Conservation (phyloP, 1,140 invertebrate genomes). For the Euura saliciscinereae region DNA sequence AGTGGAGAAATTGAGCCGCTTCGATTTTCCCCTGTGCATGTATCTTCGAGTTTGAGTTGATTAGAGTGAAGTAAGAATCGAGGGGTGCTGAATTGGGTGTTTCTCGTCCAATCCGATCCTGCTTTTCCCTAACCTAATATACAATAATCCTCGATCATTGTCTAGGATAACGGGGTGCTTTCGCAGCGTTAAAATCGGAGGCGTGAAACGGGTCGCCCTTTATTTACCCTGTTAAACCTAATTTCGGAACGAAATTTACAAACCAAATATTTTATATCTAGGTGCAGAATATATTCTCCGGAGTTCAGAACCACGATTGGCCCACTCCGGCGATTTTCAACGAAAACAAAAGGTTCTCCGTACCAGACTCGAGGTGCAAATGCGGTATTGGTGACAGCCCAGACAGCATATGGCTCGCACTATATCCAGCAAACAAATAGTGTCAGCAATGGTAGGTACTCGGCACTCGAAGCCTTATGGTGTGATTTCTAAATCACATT, state of each 20-base stretch:
- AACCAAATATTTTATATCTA: too few relatives aligned
- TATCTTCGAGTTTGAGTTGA: background rate
- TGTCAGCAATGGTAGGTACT: background rate
- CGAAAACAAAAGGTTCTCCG: constrained; percentile 43
- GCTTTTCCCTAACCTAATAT: background rate
- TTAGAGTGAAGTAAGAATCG: background rate
- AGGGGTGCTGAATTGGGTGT: background rate
- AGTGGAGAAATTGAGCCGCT: too few relatives aligned
- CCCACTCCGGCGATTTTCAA: constrained; percentile 32
- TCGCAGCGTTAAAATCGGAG: background rate
- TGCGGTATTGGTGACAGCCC: constrained; percentile 13
- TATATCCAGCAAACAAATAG: constrained; percentile 14
- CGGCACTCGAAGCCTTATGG: constrained; percentile 31
- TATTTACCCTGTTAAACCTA: too few relatives aligned
- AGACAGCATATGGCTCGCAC: constrained; percentile 39
- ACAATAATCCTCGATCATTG: constrained; percentile 3
- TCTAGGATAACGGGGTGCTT: constrained; percentile 11
- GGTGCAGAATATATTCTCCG: too few relatives aligned
- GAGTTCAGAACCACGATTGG: too few relatives aligned
- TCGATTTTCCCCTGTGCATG: too few relatives aligned
- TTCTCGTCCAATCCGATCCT: background rate
- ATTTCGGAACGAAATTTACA: too few relatives aligned
- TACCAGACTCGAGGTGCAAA: constrained; percentile 24
- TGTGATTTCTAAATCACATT: constrained; percentile 42
- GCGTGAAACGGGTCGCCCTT: constrained; percentile 11